These are phyloP conservation scores for Elephantulus edwardii DNA, from an alignment of 2,113 vertebrate genomes.

Conservation along the genomic window DNA sequence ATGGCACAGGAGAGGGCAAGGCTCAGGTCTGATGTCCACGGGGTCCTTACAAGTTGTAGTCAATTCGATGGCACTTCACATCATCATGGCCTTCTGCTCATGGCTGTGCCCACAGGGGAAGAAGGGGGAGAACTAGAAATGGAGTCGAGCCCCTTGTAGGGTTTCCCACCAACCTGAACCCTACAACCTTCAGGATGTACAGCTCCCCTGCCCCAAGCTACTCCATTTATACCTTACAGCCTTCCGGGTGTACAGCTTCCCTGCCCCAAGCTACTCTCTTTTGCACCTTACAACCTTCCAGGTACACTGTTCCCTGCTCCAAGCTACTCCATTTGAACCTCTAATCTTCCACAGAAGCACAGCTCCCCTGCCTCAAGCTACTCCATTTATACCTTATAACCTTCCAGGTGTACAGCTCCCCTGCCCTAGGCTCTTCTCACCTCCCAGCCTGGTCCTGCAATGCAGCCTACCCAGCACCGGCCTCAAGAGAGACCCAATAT, in stretches of 20 bases:
- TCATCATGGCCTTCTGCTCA: accelerated
- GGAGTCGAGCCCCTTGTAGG: accelerated
- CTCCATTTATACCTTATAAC: background rate
- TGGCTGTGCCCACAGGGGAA: background rate
- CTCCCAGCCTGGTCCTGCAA: background rate
- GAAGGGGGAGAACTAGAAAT: no score
- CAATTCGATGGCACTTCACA: no score
- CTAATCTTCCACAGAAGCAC: no score
- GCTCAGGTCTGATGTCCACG: no score
- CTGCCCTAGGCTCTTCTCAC: background rate
- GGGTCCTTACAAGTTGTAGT: no score
- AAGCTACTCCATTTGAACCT: no score
- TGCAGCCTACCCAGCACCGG: background rate
- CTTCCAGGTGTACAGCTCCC: background rate
- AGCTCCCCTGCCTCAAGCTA: background rate
- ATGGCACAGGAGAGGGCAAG: no score
- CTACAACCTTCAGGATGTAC: no score
- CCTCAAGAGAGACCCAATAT: background rate
- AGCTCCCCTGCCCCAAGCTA: background rate
- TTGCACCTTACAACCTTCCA: background rate
- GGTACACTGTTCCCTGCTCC: background rate
- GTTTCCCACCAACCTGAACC: background rate
- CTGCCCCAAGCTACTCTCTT: background rate
- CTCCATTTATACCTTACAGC: background rate
- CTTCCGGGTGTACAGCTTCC: background rate